Evolutionary conservation across 2,888 invertebrate genomes (phyloP), one percentile per base, ranked within the genome.

Genomic region (Calliopum simillimum): DNA sequence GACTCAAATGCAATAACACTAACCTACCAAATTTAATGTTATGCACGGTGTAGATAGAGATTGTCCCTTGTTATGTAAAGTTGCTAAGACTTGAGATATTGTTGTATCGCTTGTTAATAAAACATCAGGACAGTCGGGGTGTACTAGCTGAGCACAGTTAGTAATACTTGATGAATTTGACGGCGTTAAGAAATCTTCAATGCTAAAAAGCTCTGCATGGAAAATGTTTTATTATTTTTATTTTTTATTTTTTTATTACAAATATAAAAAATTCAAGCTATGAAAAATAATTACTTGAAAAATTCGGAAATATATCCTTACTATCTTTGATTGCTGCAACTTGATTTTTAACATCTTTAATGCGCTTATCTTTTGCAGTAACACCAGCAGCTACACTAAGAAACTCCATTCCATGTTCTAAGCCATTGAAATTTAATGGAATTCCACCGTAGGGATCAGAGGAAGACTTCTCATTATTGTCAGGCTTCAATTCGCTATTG

Each of bases 351-450:
- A 92, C 91, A 86, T 94, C 94, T 84, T 95, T 96, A 73, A 93
- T 91, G 56, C 96, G 89, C 85, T 96, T 96, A 85, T 96, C 96
- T 87, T 96, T 95, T 65, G 95, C 95, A 19, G 94, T 93, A 73
- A 93, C 92, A 64, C 93, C 95, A 62, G 96, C 95, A 12, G 94
- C 94, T 69, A 95, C 91, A 77, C 93, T 93, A n/a, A 94, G 83
- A 71, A 89, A 87, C 71, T 89, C 88, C 75, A 90, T 87, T 68
- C 88, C 86, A 73, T 77, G 76, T 21, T 82, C 82, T 55, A 83
- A 70, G 43, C 79, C 80, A 72, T 81, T 80, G 16, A 85, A 83
- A 68, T 83, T 82, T 21, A 83, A 73, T 19, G 77, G 72, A 33
- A 79, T 75, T 16, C 77, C 78, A 33, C 76, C 77, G 68, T 77